These are phyloP conservation scores for Procambarus virginalis DNA, from an alignment of 1,140 invertebrate species.

Conservation along the genomic window DNA sequence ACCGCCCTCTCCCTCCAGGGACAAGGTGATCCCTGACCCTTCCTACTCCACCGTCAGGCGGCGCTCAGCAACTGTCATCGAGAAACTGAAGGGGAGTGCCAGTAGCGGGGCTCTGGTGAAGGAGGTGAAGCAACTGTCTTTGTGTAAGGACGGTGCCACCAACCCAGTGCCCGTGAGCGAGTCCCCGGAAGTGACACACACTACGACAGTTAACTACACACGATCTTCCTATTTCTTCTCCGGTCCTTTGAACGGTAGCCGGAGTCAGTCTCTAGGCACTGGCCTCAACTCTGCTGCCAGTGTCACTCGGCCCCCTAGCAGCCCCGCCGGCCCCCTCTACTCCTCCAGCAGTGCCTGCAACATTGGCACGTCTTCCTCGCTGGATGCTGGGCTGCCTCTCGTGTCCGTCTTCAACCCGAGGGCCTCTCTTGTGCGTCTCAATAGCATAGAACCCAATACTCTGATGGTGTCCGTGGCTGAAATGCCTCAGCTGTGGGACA, in stretches of 20 bases:
- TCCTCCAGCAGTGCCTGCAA: conserved; percentile 67
- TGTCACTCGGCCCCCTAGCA: conserved; percentile 40
- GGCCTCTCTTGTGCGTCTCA: conserved; percentile 71
- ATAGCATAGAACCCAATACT: conserved; percentile 72
- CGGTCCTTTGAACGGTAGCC: conserved; percentile 62
- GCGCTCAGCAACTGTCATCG: conserved; percentile 66
- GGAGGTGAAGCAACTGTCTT: conserved; percentile 66
- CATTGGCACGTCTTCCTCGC: conserved; percentile 65
- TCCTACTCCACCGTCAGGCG: conserved; percentile 65
- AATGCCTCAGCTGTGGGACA: conserved; percentile 71
- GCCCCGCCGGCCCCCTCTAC: conserved; percentile 63
- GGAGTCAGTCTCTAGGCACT: conserved; percentile 68
- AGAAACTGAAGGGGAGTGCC: conserved; percentile 58
- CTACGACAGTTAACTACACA: conserved; percentile 68
- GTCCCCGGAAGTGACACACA: conserved; percentile 56
- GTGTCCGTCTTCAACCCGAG: conserved; percentile 68
- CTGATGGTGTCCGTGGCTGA: conserved; percentile 72
- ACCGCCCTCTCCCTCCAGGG: conserved; percentile 46
- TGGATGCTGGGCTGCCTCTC: conserved; percentile 68
- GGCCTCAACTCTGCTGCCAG: conserved; percentile 68
- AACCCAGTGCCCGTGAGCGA: conserved; percentile 50
- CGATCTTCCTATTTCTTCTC: conserved; percentile 68
- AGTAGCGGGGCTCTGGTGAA: conserved; percentile 59
- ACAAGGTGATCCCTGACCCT: conserved; percentile 36
- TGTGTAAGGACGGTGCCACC: conserved; percentile 49